Conservation (phyloP, 2,888 invertebrate genomes). For the Drosophila subquinaria region DNA sequence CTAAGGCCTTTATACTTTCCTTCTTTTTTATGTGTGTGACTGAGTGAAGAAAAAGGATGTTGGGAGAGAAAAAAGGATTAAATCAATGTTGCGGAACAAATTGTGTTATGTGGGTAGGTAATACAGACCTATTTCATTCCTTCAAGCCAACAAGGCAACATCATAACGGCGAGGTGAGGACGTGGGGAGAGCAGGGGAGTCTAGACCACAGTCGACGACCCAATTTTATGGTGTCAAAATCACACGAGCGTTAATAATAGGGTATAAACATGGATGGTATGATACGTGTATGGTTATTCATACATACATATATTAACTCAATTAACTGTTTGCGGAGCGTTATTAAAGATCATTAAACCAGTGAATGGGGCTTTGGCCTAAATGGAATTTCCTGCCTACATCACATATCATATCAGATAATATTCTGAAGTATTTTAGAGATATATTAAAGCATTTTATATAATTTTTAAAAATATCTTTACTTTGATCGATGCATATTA, state of each 20-base stretch:
- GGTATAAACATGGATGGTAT: slow-evolving; percentile 26
- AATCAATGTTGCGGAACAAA: slow-evolving; percentile 81
- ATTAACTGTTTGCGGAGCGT: slow-evolving; percentile 28
- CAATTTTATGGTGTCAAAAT: slow-evolving; percentile 77
- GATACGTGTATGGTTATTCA: slow-evolving; percentile 12
- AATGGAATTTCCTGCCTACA: neutral
- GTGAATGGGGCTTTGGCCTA: neutral
- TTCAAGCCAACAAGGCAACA: slow-evolving; percentile 72
- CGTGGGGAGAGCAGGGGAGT: slow-evolving; percentile 10
- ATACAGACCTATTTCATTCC: slow-evolving; percentile 67
- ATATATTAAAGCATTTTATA: neutral
- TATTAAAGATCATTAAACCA: slow-evolving; percentile 22
- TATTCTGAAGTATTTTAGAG: neutral
- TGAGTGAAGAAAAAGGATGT: slow-evolving; percentile 31
- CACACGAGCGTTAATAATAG: slow-evolving; percentile 80
- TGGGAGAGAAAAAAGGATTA: slow-evolving; percentile 72
- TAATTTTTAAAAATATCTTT: no score
- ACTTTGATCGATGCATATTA: neutral
- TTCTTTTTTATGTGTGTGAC: slow-evolving; percentile 13
- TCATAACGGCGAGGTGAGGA: slow-evolving; percentile 44
- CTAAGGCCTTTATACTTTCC: slow-evolving; percentile 22
- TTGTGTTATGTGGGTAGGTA: slow-evolving; percentile 70
- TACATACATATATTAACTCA: slow-evolving; percentile 22
- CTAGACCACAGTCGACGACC: slow-evolving; percentile 67
- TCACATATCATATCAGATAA: no score